A percentile compares a stretch with the other conserved stretches of the same genome.
These are phyloP conservation scores for Agelastica alni DNA, from an alignment of 2,888 invertebrate genomes.

Conservation along the genomic window DNA sequence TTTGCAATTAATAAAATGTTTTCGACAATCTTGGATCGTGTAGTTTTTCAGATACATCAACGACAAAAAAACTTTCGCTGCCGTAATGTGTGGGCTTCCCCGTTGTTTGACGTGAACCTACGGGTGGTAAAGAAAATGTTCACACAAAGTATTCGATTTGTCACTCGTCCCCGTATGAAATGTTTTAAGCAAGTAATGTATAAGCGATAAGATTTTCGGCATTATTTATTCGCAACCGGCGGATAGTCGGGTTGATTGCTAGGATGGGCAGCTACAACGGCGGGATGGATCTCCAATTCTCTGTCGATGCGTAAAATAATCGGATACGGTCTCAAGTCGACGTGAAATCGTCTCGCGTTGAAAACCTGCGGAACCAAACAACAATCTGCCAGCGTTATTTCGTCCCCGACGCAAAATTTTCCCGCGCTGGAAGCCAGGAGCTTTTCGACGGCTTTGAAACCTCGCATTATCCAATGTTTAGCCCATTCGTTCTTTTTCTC, in stretches of 20 bases:
- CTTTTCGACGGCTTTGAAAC: slow-evolving; percentile 89
- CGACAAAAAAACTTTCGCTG: no score
- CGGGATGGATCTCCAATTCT: slow-evolving; percentile 84
- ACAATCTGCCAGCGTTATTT: slow-evolving; percentile 91
- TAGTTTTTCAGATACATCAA: slow-evolving; percentile 1
- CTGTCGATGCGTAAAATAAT: slow-evolving; percentile 86
- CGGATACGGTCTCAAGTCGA: slow-evolving; percentile 87
- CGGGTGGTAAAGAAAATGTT: no score
- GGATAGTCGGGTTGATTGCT: slow-evolving; percentile 94
- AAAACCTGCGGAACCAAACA: slow-evolving; percentile 95
- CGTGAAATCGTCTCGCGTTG: slow-evolving; percentile 92
- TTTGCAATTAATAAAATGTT: no score
- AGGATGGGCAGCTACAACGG: slow-evolving; percentile 90
- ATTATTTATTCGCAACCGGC: slow-evolving; percentile 79
- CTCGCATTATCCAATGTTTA: slow-evolving; percentile 88
- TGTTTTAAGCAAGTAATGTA: no score
- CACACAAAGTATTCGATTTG: no score
- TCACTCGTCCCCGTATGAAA: no score
- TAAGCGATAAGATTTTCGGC: no score
- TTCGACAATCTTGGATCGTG: no score
- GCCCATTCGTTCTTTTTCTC: slow-evolving; percentile 93
- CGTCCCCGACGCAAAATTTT: slow-evolving; percentile 86
- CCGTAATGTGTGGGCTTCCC: no score
- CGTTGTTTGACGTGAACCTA: no score
- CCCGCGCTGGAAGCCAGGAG: slow-evolving; percentile 82